Percentiles rank a stretch among this genome's conserved stretches.
Evolutionary conservation across 2,888 invertebrate species (phyloP).

Genomic region (Mactromeris polynyma): DNA sequence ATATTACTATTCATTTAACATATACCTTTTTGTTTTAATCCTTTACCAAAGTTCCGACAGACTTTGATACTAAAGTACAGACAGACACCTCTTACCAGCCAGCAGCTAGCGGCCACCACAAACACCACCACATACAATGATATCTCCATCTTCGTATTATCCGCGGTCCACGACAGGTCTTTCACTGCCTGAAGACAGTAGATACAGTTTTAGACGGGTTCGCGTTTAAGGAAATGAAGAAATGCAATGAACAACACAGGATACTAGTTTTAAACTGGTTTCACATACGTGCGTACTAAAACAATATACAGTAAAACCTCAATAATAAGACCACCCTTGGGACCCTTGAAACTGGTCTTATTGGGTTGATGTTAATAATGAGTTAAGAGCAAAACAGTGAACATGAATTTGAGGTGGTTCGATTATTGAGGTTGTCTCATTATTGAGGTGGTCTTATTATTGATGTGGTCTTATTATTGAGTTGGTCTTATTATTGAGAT

Average conservation of each 20-base stretch:
- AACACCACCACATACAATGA: constrained; percentile 45
- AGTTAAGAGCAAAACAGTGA: no score
- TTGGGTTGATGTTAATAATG: no score
- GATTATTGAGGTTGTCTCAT: no score
- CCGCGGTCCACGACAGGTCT: constrained; percentile 22
- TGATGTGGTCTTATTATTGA: no score
- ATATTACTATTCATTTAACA: no score
- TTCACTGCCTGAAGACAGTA: constrained; percentile 41
- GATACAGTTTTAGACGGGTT: neutral
- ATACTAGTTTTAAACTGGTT: neutral
- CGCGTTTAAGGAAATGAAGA: neutral
- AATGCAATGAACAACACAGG: neutral
- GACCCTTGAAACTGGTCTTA: neutral
- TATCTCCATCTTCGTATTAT: neutral
- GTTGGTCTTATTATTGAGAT: no score
- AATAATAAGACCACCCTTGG: neutral
- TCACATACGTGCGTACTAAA: neutral
- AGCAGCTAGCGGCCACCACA: constrained; percentile 59
- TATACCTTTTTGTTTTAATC: constrained; percentile 80
- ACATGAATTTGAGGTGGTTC: no score
- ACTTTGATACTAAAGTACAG: constrained; percentile 69
- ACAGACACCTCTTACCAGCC: constrained; percentile 67
- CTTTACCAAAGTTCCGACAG: constrained; percentile 75
- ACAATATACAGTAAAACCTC: no score
- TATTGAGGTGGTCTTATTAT: no score